A percentile compares a stretch with the other conserved stretches of the same genome.
Evolutionary conservation across 1,140 invertebrate genomes (phyloP).

Genomic region (Leucophenga varia): DNA sequence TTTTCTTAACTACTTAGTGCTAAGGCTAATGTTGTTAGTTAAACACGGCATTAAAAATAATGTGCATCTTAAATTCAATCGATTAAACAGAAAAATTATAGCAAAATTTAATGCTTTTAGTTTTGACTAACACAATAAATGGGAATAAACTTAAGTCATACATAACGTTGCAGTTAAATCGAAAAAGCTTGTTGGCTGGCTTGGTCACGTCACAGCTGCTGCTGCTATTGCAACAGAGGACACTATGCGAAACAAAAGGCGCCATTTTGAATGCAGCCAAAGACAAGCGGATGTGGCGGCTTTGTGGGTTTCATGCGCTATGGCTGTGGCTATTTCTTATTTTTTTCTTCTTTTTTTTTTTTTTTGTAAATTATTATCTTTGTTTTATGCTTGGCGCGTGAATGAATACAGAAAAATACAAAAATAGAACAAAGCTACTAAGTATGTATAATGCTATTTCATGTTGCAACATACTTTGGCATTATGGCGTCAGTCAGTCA

Average conservation of each 20-base stretch:
- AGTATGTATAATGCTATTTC: conserved; percentile 7
- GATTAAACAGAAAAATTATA: too few relatives aligned
- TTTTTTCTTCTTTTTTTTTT: conserved; percentile 3
- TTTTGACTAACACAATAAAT: too few relatives aligned
- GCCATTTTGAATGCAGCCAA: conserved; percentile 14
- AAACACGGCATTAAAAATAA: too few relatives aligned
- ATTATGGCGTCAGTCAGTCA: too few relatives aligned
- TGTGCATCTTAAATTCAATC: too few relatives aligned
- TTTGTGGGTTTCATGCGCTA: conserved; percentile 37
- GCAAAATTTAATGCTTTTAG: too few relatives aligned
- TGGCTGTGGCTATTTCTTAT: conserved; percentile 8
- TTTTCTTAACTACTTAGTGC: too few relatives aligned
- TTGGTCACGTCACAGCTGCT: conserved; percentile 36
- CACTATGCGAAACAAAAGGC: conserved; percentile 45
- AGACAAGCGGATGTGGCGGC: conserved; percentile 46
- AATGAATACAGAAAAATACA: too few relatives aligned
- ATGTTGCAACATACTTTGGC: too few relatives aligned
- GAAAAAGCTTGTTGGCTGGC: conserved; percentile 37
- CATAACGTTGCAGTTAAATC: too few relatives aligned
- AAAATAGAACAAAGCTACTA: conserved; percentile 20
- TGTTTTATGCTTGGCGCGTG: conserved; percentile 20
- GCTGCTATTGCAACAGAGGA: conserved; percentile 8
- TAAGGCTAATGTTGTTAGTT: too few relatives aligned
- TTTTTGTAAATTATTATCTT: conserved; percentile 10
- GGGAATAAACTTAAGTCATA: too few relatives aligned